phyloP scores from a whole-genome alignment of 2,797 vertebrate genomes.

The Acanthurus leucopareius region DNA sequence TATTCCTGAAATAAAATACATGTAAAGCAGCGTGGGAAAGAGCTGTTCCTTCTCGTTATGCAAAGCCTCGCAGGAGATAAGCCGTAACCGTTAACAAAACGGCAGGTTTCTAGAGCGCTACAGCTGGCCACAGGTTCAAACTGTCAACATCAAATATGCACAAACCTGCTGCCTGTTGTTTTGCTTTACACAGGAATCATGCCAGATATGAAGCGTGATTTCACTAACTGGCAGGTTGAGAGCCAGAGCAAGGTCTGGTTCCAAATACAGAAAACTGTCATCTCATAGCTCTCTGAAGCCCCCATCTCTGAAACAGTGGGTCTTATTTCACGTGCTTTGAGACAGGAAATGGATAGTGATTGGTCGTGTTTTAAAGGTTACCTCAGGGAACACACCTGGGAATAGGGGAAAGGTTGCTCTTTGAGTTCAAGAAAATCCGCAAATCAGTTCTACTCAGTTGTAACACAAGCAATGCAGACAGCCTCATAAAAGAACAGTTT shows the following conservation, averaged over 20 bases:
- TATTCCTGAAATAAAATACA: slow-evolving; percentile 61
- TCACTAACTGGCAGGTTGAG: slow-evolving; percentile 43
- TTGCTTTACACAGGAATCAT: slow-evolving; percentile 51
- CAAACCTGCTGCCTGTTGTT: slow-evolving; percentile 66
- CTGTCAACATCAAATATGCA: slow-evolving; percentile 71
- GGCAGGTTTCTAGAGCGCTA: slow-evolving; percentile 54
- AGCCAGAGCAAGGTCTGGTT: not conserved
- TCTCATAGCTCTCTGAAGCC: slow-evolving; percentile 8
- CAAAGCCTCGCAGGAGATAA: slow-evolving; percentile 82
- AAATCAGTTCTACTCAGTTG: slow-evolving; percentile 23
- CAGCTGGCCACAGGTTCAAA: slow-evolving; percentile 81
- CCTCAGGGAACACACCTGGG: slow-evolving; percentile 53
- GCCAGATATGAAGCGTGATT: slow-evolving; percentile 41
- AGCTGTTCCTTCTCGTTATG: slow-evolving; percentile 76
- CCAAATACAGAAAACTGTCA: slow-evolving; percentile 34
- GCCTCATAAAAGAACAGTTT: not conserved
- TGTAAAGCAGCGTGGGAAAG: slow-evolving; percentile 80
- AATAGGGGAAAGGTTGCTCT: slow-evolving; percentile 2
- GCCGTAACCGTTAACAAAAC: slow-evolving; percentile 78
- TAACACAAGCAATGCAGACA: slow-evolving; percentile 1
- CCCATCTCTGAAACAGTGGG: slow-evolving; percentile 19
- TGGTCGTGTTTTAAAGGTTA: slow-evolving; percentile 37
- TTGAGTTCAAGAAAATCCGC: slow-evolving; percentile 16
- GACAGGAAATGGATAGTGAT: slow-evolving; percentile 54
- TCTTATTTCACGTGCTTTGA: slow-evolving; percentile 41